Evolutionary conservation across 2,113 vertebrate genomes (phyloP), one percentile per base, ranked within the genome.

Genomic region (Stictonetta naevosa): DNA sequence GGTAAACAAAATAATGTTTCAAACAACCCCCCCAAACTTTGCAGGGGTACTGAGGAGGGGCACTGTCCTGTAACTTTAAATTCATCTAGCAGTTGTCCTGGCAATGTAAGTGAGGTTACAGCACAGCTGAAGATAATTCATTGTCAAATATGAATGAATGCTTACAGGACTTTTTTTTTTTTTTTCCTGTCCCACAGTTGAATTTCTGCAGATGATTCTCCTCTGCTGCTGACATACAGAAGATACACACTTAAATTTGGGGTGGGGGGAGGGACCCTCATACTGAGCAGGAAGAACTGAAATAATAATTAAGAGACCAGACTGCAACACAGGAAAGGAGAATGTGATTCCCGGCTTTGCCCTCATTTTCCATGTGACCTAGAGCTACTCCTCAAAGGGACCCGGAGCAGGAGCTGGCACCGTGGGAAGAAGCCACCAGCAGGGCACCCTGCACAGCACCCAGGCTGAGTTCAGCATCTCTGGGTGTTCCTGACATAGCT

Each of bases 151-250:
- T 31, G 73, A 92, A 73, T 52, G 64, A 84, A 93, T 60, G 28
- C 33, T 77, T 73, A 34, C 67, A 78, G 50, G n/a, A 18, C 25
- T 15, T 40, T 59, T 21, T 7, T 5, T 25, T 59, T 20, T 7
- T 5, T 25, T 15, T 33, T 40, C 22, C 28, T 40, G 74, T 77
- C 48, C 72, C 38, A 58, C 23, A 79, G 75, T 3, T 77, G 66
- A 53, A 62, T 84, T 83, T 90, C 71, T 94, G 36, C 94, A 88
- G 52, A 77, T 84, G 68, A 94, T 78, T 81, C 53, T 85, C 63
- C 40, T 86, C 77, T 58, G 48, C 14, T 60, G 50, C 80, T 84
- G 83, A 75, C 1, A 8, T 33, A 76, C 69, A 17, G 29, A 86
- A 82, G 79, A 86, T 6, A 59, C 50, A 73, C n/a, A n/a, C 11